Evolutionary conservation across 2,113 vertebrate species (phyloP).

Genomic region (Megalops atlanticus): DNA sequence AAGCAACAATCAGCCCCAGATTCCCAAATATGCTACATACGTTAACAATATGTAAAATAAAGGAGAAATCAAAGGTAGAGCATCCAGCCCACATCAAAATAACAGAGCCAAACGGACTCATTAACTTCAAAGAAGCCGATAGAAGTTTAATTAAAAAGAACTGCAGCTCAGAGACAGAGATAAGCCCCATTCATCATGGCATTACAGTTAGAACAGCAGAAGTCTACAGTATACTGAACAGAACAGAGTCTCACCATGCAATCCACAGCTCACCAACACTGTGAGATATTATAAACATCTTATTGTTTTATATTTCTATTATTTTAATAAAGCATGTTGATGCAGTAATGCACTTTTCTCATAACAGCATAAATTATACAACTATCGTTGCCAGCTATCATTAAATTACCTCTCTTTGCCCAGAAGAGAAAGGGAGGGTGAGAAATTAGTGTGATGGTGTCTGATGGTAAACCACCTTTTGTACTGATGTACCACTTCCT

Average conservation of each 20-base stretch:
- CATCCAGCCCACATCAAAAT: constrained; percentile 40
- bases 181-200: constrained; percentile 61
- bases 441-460: too few relatives aligned
- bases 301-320: too few relatives aligned
- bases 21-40: constrained; percentile 4
- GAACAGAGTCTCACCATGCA: neutral
- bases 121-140: constrained; percentile 81
- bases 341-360: too few relatives aligned
- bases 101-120: constrained; percentile 72
- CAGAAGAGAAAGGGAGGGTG: too few relatives aligned
- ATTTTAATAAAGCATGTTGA: too few relatives aligned
- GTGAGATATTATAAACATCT: too few relatives aligned
- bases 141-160: constrained; percentile 80
- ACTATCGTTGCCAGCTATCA: too few relatives aligned
- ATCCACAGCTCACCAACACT: neutral
- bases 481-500: too few relatives aligned
- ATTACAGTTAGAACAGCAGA: constrained; percentile 61
- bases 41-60: constrained; percentile 38
- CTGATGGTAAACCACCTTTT: too few relatives aligned
- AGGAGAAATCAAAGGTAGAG: constrained; percentile 58
- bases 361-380: too few relatives aligned
- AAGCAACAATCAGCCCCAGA: neutral
- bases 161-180: constrained; percentile 66
- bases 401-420: too few relatives aligned
- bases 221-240: neutral